Base-by-base conservation (phyloP, 2,113 vertebrate species). In the Sakesphorus luctuosus region DNA sequence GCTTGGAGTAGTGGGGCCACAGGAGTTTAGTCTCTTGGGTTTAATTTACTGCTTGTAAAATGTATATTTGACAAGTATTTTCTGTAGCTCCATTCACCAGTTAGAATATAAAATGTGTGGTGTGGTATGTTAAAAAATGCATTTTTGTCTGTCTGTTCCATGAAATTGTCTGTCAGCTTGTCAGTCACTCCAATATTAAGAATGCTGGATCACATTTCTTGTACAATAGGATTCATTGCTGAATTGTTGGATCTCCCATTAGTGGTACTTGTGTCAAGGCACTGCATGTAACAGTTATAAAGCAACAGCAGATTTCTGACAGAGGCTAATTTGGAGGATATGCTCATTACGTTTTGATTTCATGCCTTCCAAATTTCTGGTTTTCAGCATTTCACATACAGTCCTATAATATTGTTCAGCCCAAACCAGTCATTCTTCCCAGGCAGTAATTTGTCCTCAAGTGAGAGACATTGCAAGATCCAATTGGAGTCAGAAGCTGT, bases 301-400 rank as follows among this genome's bases (percentile, higher is more conserved):
- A 91, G 77, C 83, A 96, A 94, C 96, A 96, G 95, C 95, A 96
- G 94, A 94, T 96, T 92, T 95, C 94, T 97, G 95, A 94, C 84
- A 93, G 93, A 90, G 89, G 49, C 36, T 56, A 3, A 72, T 61
- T 58, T 84, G 65, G 75, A 94, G 79, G 26, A 63, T 73, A 44
- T 80, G 25, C 26, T 84, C 1, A 0, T 84, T 67, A 8, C 28
- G 12, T 35, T 80, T 67, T 53, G 33, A 40, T 88, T 80, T 83
- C n/a, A 40, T 95, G 38, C 68, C 59, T 95, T 52, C 53, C 66
- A 50, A 4, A 29, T 23, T 36, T 44, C 26, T 28, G 1, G 49
- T 58, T 77, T 78, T 56, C 68, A 89, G 29, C 49, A 73, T 84
- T 72, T 66, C 72, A 44, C 38, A 10, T 24, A 6, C 33, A 47